Evolutionary conservation across 1,140 invertebrate genomes (phyloP).

Genomic region (Cydia fagiglandana): DNA sequence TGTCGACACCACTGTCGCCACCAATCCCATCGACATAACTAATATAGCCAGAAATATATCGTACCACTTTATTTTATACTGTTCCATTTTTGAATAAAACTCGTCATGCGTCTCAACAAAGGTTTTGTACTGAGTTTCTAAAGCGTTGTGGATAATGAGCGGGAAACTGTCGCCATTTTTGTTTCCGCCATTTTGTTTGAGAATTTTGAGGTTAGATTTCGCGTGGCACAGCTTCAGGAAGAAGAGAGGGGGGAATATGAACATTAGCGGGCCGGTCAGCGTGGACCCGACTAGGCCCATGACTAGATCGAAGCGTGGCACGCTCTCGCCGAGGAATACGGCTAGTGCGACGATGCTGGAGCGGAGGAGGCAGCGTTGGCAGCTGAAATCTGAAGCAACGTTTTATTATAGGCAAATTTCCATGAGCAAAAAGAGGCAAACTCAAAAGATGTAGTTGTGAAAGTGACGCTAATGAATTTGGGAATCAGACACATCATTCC

Average conservation of each 20-base stretch:
- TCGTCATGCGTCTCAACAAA: constrained; percentile 50
- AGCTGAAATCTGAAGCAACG: constrained; percentile 84
- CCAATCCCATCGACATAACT: constrained; percentile 79
- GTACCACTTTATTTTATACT: constrained; percentile 62
- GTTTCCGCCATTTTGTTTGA: constrained; percentile 40
- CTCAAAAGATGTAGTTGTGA: too few species aligned
- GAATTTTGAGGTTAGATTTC: constrained; percentile 49
- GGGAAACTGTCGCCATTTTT: constrained; percentile 53
- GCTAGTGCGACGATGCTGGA: constrained; percentile 85
- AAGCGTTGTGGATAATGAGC: constrained; percentile 44
- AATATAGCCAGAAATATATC: constrained; percentile 69
- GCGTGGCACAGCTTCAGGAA: constrained; percentile 83
- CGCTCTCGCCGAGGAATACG: constrained; percentile 88
- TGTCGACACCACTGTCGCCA: constrained; percentile 80
- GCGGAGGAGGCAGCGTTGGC: constrained; percentile 86
- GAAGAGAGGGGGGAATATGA: constrained; percentile 91
- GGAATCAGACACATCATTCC: too few species aligned
- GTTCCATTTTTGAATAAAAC: constrained; percentile 38
- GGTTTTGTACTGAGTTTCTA: constrained; percentile 62
- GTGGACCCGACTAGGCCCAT: constrained; percentile 92
- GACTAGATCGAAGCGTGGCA: constrained; percentile 93
- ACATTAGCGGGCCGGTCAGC: constrained; percentile 90
- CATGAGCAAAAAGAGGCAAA: too few species aligned
- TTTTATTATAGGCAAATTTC: too few species aligned
- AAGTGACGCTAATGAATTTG: too few species aligned